Evolutionary conservation across 2,113 vertebrate species (phyloP), one percentile per base, ranked within the genome.

Genomic region (Stigmatopora argus): DNA sequence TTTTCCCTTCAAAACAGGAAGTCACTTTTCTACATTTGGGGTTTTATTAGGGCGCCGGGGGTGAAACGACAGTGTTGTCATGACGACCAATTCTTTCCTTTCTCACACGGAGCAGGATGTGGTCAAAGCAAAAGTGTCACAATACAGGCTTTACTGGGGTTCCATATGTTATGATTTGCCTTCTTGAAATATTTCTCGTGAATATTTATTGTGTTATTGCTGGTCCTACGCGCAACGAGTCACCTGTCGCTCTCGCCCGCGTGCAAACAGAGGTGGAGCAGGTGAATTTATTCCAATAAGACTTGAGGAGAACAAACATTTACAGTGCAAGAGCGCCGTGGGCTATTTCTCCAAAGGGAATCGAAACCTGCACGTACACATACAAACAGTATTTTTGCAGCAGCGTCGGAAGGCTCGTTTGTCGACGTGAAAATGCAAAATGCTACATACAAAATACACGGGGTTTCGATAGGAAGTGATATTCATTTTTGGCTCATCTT

Each of bases 261-360:
- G 13, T 13, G 11, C 51, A 31, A 23, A 56, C 53, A 34, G 13
- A 56, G 59, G 59, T 61, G 59, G 19, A 45, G 59, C 59, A 61
- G 41, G 59, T 61, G 59, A 61, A 23, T 61, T 56, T 61, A 45
- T 61, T 45, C 41, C 41, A 61, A 45, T 44, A 34, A 61, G 59
- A 45, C 6, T 45, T 21, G 14, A 23, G 38, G 5, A 8, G 21
- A 45, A 31, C 53, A 31, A 44, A 61, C 6, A 61, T 45, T 44
- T 23, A 61, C 3, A 41, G 11, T 23, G 35, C 13, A 23, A 45
- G 21, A 38, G 23, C 14, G 53, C 53, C 53, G 14, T 23, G 5
- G 23, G 53, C 13, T 15, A 11, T 56, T 31, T 8, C 53, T 15
- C 18, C n/a, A 26, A 13, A n/a, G 19, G 18, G 8, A 4, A 21